Evolutionary conservation across 2,113 vertebrate genomes (phyloP).

Genomic region (crab-eating macaque (Macaca fascicularis)): T2T-MFA8v1.1 NC_088391.1:14978501-14979000

Average conservation of each 20-base stretch:
- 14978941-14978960: no score
- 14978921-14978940: no score
- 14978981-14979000: no score
- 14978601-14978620: background rate
- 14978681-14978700: background rate
- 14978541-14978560: background rate
- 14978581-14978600: background rate
- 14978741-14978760: background rate
- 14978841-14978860: no score
- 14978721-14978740: background rate
- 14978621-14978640: background rate
- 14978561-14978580: background rate
- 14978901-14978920: no score
- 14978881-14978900: no score
- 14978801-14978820: background rate
- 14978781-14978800: background rate
- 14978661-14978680: background rate
- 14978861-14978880: no score
- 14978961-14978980: no score
- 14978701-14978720: background rate
- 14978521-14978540: background rate
- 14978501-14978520: background rate
- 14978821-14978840: no score
- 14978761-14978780: background rate
- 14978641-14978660: background rate